Evolutionary conservation across 2,113 vertebrate species (phyloP).

Genomic region (Halichoeres trimaculatus): DNA sequence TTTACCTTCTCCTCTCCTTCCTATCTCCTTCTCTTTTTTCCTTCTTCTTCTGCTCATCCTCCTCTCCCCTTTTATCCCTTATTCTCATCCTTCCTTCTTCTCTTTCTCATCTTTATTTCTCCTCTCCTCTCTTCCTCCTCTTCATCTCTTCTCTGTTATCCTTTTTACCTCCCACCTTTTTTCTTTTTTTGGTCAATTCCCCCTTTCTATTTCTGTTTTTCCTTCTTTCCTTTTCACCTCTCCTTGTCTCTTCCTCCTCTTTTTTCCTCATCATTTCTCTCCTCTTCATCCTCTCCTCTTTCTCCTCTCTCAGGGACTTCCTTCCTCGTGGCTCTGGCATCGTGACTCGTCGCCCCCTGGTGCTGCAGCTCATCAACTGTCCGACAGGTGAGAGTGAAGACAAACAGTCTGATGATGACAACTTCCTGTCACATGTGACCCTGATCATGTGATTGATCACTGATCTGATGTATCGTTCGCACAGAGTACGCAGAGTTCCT

Average conservation of each 20-base stretch:
- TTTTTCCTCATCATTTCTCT: no score
- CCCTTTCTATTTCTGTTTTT: no score
- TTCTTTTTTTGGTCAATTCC: no score
- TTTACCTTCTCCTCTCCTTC: no score
- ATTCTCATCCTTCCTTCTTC: neutral
- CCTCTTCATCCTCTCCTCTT: neutral
- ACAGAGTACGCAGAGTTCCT: constrained; percentile 87
- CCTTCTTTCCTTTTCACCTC: no score
- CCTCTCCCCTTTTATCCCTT: no score
- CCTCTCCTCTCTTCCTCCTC: no score
- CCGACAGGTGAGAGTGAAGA: constrained; percentile 85
- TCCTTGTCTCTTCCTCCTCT: no score
- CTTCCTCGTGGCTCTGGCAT: constrained; percentile 96
- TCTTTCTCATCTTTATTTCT: neutral
- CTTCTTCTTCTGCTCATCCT: no score
- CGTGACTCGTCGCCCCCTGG: constrained; percentile 93
- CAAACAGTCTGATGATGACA: neutral
- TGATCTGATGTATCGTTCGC: neutral
- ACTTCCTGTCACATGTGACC: neutral
- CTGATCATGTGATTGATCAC: neutral
- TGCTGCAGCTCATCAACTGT: constrained; percentile 92
- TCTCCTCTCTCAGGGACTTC: constrained; percentile 87
- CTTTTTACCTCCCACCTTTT: no score
- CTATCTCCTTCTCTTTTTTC: no score
- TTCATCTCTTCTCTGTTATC: no score